Evolutionary conservation across 1,140 invertebrate genomes (phyloP).

Genomic region (Neoseiulus cucumeris): DNA sequence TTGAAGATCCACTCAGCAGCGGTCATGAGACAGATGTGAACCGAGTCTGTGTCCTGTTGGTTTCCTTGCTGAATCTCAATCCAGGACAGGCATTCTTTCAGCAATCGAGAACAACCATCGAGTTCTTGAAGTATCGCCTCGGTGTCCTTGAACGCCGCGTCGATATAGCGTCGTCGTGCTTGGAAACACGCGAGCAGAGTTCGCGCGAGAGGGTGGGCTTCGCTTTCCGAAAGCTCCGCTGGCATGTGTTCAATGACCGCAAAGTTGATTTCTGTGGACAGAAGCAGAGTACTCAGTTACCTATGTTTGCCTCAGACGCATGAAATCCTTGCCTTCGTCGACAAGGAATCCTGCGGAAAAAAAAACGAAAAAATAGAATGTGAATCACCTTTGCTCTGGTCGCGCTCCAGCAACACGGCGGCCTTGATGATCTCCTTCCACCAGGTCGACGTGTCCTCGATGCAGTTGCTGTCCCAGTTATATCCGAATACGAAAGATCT

Average conservation of each 20-base stretch:
- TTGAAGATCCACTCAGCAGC: neutral
- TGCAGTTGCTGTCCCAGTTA: slow-evolving; percentile 11
- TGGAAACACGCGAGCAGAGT: neutral
- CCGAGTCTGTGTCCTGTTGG: neutral
- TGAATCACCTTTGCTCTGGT: neutral
- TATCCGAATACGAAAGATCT: slow-evolving; percentile 1
- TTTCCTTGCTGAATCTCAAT: neutral
- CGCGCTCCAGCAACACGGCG: neutral
- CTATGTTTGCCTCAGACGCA: too few species aligned
- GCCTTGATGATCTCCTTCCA: slow-evolving; percentile 1
- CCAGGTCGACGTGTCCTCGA: slow-evolving; percentile 6
- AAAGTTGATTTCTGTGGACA: neutral
- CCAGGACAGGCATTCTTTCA: neutral
- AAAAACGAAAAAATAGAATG: too few species aligned
- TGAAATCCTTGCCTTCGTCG: too few species aligned
- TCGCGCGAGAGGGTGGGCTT: neutral
- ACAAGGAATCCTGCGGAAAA: too few species aligned
- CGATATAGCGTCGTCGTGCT: neutral
- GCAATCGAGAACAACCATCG: neutral
- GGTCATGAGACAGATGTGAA: neutral
- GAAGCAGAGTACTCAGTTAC: neutral
- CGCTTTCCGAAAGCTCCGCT: slow-evolving; percentile 1
- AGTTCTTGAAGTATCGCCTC: neutral
- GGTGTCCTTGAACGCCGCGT: neutral
- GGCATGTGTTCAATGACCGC: slow-evolving; percentile 5